Conservation (phyloP, 2,797 vertebrate genomes). For the Glyptemys insculpta region DNA sequence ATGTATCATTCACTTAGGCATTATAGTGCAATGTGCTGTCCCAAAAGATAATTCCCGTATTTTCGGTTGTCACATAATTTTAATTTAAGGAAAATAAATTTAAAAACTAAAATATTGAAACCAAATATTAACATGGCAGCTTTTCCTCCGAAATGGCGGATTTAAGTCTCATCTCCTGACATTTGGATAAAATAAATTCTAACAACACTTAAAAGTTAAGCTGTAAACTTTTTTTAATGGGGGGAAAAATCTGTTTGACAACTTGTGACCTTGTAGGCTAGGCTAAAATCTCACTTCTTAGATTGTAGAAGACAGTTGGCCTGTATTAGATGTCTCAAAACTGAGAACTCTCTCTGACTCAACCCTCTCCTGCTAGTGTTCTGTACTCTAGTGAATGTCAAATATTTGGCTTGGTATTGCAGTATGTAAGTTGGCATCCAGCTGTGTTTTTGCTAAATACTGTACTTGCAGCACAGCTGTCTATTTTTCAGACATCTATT, state of each 20-base stretch:
- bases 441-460: neutral
- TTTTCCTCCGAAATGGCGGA: neutral
- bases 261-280: neutral
- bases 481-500: constrained; percentile 29
- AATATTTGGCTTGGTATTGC: neutral
- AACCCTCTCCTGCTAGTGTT: neutral
- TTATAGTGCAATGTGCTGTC: neutral
- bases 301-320: neutral
- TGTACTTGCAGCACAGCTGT: constrained; percentile 2
- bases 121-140: neutral
- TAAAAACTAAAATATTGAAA: neutral
- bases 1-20: neutral
- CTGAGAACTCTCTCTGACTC: neutral
- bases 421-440: neutral
- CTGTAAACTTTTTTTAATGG: too few species aligned
- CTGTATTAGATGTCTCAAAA: neutral
- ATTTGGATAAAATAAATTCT: neutral
- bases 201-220: too few species aligned
- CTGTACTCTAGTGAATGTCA: neutral
- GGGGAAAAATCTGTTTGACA: too few species aligned
- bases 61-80: neutral
- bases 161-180: neutral
- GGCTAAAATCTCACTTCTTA: neutral
- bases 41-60: neutral
- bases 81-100: neutral